Evolutionary conservation across 2,797 vertebrate species (phyloP).

Genomic region (Tenualosa ilisha): DNA sequence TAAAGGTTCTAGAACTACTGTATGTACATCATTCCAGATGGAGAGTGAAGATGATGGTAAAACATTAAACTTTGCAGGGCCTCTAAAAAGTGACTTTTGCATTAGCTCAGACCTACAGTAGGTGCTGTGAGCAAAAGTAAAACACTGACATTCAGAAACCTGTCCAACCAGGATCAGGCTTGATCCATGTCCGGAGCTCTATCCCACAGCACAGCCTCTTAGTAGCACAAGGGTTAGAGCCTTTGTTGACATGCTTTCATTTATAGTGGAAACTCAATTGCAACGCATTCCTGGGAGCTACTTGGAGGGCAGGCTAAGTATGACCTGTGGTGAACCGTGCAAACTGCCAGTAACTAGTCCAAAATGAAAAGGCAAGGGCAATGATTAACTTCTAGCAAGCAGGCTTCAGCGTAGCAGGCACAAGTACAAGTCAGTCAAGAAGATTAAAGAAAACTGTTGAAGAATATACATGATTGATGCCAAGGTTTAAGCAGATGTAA

Average conservation of each 20-base stretch:
- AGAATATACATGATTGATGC: slow-evolving; percentile 3
- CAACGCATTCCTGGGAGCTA: not conserved
- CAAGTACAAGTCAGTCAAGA: slow-evolving; percentile 18
- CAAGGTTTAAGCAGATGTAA: slow-evolving; percentile 32
- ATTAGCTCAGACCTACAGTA: not conserved
- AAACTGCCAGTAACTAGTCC: not conserved
- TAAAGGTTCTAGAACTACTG: not conserved
- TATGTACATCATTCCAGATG: not conserved
- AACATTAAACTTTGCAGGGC: not conserved
- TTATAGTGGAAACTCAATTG: not conserved
- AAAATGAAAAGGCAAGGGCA: slow-evolving; percentile 22
- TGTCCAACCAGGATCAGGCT: not conserved
- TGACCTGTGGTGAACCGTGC: not conserved
- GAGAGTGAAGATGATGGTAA: not conserved
- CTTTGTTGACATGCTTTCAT: not conserved
- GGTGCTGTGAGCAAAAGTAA: not conserved
- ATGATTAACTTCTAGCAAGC: slow-evolving; percentile 42
- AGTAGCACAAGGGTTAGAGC: not conserved
- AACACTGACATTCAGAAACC: not conserved
- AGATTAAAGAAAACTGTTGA: slow-evolving; percentile 16
- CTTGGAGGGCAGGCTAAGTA: not conserved
- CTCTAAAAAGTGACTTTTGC: not conserved
- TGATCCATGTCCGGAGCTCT: not conserved
- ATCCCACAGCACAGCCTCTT: not conserved
- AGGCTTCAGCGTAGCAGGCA: slow-evolving; percentile 10